These are phyloP conservation scores for Molorchus minor DNA, from an alignment of 2,888 invertebrate genomes.

Conservation along the genomic window DNA sequence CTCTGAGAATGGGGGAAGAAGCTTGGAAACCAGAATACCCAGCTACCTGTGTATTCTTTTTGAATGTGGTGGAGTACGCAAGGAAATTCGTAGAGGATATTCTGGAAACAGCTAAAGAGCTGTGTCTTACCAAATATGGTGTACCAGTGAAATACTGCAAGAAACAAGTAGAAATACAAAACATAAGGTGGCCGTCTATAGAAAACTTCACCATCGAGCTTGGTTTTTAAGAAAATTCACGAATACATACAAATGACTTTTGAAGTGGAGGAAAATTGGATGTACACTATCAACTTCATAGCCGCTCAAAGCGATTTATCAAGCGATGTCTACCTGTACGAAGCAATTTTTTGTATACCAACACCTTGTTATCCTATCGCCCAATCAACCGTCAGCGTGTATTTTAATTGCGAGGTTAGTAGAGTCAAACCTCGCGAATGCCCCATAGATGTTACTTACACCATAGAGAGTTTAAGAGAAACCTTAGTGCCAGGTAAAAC, in stretches of 20 bases:
- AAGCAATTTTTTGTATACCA: neutral
- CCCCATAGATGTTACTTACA: neutral
- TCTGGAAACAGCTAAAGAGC: neutral
- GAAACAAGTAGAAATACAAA: neutral
- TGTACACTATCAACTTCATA: neutral
- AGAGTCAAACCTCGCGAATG: neutral
- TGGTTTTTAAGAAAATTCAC: neutral
- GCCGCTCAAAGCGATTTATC: constrained; percentile 4
- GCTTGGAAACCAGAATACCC: neutral
- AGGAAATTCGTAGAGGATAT: neutral
- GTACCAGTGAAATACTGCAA: neutral
- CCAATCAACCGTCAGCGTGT: neutral
- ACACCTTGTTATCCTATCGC: neutral
- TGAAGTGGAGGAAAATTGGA: neutral
- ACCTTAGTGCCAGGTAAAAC: neutral
- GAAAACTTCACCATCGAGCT: neutral
- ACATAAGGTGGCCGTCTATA: constrained; percentile 3
- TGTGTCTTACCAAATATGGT: neutral
- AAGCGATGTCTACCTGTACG: neutral
- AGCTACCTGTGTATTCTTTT: neutral
- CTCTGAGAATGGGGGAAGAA: neutral
- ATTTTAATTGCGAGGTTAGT: neutral
- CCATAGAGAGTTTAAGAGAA: neutral
- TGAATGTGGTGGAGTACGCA: neutral
- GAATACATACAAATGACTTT: neutral